Evolutionary conservation across 2,888 invertebrate genomes (phyloP), one percentile per base, ranked within the genome.

Genomic region (Caenorhabditis drosophilae): DNA sequence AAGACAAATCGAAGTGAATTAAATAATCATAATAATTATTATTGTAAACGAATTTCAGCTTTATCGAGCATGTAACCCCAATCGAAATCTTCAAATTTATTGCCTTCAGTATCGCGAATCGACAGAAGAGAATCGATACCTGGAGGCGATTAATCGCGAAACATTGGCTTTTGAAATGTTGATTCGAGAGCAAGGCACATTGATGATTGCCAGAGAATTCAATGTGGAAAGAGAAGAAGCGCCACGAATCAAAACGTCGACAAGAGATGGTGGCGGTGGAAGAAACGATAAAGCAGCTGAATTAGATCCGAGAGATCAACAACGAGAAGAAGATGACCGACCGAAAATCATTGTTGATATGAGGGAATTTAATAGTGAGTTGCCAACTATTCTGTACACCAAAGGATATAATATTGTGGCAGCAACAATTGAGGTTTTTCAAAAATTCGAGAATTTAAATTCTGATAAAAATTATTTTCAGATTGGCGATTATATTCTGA

Each of bases 361-460:
- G 90, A 88, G 98, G 75, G 98, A 98, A 86, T 98, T 98, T 84
- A 89, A 96, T 36, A 94, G 95, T 54, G 96, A 97, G 84, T 87
- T 98, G 48, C 98, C 98, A 0, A 90, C 93, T 2, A 86, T 97
- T 46, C 89, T 98, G 58, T 95, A 98, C 84, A 90, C 91, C 82
- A 89, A 92, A 53, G 94, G 94, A 7, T 90, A 98, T 60, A 91
- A 92, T 82, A 90, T 98, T 50, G 90, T 93, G 4, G 73, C 76
- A 12, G 74, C 71, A 9, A 76, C 76, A 11, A 56, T 76, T 6
- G 76, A 76, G 70, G 76, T 76, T 2, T 9, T 35, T 1, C 38
- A 38, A 38, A 6, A 38, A 38, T 16, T 31, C 12, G 31, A 31
- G n/a, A n/a, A 15, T 36, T 12, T 12, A 11, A 25, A 18, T 4